These are phyloP conservation scores for Pantherophis vulpinus DNA, from an alignment of 2,797 vertebrate genomes.

Conservation along the genomic window DNA sequence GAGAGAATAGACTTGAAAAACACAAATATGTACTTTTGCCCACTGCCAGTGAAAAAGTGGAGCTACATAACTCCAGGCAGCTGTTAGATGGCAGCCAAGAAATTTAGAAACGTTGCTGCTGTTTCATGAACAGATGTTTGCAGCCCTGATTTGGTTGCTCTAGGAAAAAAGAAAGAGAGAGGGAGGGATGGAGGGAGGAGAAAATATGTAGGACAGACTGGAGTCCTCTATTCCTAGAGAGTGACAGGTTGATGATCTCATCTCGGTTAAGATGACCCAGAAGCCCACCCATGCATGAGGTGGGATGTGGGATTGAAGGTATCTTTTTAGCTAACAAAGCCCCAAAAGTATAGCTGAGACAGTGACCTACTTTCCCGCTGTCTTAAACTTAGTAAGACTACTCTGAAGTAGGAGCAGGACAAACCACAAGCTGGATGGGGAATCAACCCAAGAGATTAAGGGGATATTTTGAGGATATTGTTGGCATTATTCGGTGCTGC, in stretches of 20 bases:
- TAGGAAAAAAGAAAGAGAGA: too few relatives aligned
- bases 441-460: not conserved
- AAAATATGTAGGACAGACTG: not conserved
- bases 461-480: not conserved
- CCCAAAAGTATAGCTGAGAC: too few relatives aligned
- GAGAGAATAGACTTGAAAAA: not conserved
- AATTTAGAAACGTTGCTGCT: not conserved
- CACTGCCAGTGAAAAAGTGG: not conserved
- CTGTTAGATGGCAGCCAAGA: not conserved
- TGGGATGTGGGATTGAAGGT: not conserved
- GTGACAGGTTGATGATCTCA: not conserved
- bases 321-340: not conserved
- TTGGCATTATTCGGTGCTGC: not conserved
- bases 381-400: too few relatives aligned
- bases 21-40: not conserved
- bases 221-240: not conserved
- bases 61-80: not conserved
- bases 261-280: not conserved
- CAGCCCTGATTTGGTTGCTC: not conserved
- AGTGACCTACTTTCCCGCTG: not conserved
- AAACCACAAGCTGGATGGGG: not conserved
- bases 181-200: too few relatives aligned
- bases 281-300: not conserved
- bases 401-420: not conserved
- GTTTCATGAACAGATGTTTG: not conserved